Conservation (phyloP, 2,113 vertebrate genomes). For the Gasterosteus nipponicus region DNA sequence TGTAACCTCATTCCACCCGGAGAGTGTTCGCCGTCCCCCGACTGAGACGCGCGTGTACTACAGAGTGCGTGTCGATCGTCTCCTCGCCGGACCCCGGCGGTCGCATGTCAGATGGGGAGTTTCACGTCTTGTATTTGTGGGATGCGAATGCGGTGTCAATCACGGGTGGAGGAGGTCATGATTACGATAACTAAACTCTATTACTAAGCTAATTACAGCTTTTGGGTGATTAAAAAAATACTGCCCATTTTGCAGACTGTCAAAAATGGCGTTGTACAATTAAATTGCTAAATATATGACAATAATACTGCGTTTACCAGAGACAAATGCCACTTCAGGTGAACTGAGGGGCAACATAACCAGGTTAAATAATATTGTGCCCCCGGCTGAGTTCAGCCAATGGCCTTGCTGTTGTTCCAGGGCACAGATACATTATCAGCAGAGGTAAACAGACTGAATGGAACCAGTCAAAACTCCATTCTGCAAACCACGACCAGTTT, state of each 20-base stretch:
- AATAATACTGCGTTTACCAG: neutral
- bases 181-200: neutral
- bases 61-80: neutral
- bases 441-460: constrained; percentile 37
- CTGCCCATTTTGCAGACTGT: neutral
- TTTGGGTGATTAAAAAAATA: neutral
- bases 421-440: constrained; percentile 47
- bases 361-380: neutral
- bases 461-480: constrained; percentile 53
- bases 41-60: neutral
- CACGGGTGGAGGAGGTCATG: neutral
- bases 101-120: constrained; percentile 1
- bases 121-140: constrained; percentile 1
- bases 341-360: neutral
- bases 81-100: fast-evolving
- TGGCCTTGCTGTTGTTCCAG: constrained; percentile 41
- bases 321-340: neutral
- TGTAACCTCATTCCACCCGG: constrained; percentile 38
- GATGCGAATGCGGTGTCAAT: neutral
- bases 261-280: neutral
- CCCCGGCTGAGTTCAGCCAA: neutral
- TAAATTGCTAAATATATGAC: neutral
- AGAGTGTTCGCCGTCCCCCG: constrained; percentile 23
- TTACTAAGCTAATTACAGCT: neutral
- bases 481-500: neutral